phyloP scores from a whole-genome alignment of 2,888 invertebrate genomes.

The Caenorhabditis japonica region DNA sequence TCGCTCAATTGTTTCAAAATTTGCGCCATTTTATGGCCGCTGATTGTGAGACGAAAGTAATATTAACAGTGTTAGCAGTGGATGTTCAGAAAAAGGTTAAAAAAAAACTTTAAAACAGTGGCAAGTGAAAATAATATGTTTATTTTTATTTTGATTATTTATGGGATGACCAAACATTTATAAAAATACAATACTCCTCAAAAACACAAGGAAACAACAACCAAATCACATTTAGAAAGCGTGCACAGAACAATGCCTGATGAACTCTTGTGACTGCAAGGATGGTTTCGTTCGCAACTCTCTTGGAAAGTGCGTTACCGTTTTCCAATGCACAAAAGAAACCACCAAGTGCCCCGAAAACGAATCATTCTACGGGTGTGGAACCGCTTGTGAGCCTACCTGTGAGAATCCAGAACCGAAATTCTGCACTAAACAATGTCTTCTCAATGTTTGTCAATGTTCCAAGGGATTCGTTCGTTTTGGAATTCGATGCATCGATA shows the following conservation, averaged over 20 bases:
- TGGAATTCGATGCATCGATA: slow-evolving; percentile 14
- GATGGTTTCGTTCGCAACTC: slow-evolving; percentile 41
- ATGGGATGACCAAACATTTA: too few species aligned
- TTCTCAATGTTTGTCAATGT: slow-evolving; percentile 39
- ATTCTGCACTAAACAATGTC: slow-evolving; percentile 30
- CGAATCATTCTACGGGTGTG: slow-evolving; percentile 34
- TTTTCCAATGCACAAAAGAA: slow-evolving; percentile 18
- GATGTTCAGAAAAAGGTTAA: too few species aligned
- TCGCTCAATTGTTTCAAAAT: too few species aligned
- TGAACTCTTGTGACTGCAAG: slow-evolving; percentile 39
- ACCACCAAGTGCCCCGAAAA: slow-evolving; percentile 33
- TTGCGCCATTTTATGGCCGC: too few species aligned
- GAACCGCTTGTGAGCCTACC: slow-evolving; percentile 41
- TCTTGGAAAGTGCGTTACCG: slow-evolving; percentile 17
- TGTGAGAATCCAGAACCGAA: slow-evolving; percentile 33
- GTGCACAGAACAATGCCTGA: slow-evolving; percentile 37
- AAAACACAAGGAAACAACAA: too few species aligned
- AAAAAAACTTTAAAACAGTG: not conserved
- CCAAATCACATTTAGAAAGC: slow-evolving; percentile 9
- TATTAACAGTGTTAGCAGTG: too few species aligned
- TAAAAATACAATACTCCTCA: too few species aligned
- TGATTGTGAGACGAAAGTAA: not conserved
- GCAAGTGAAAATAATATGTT: not conserved
- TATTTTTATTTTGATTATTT: not conserved
- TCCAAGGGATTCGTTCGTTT: slow-evolving; percentile 31